Percentiles rank a stretch among this genome's conserved stretches.
These are phyloP conservation scores for Hemibagrus wyckioides DNA, from an alignment of 2,113 vertebrate species.

Conservation along the genomic window DNA sequence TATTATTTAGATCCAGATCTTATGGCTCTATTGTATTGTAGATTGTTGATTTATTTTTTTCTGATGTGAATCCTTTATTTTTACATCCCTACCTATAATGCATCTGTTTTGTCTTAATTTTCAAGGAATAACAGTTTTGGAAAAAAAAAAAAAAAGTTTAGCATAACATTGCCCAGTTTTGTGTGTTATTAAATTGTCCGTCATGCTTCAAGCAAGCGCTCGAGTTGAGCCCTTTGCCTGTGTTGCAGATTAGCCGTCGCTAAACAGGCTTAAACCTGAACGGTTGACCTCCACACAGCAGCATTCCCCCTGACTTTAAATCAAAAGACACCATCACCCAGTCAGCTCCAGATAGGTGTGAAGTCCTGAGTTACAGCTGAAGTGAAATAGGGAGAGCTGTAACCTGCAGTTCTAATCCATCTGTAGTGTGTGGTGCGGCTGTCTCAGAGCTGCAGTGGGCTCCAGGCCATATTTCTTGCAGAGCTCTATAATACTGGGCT, in stretches of 20 bases:
- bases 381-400: not conserved
- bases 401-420: constrained; percentile 17
- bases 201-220: constrained; percentile 4
- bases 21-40: not conserved
- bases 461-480: constrained; percentile 36
- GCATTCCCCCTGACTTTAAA: not conserved
- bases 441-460: constrained; percentile 23
- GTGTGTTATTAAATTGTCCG: not conserved
- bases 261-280: constrained; percentile 21
- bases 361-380: not conserved
- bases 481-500: constrained; percentile 33
- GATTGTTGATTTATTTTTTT: not conserved
- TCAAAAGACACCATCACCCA: not conserved
- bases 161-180: not conserved
- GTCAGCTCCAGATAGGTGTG: not conserved
- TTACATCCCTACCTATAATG: not conserved
- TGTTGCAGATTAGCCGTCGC: constrained; percentile 7
- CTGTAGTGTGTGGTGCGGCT: not conserved
- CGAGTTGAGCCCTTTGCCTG: not conserved
- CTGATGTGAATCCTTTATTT: not conserved
- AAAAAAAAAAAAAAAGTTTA: not conserved
- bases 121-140: not conserved
- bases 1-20: not conserved
- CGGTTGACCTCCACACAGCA: not conserved
- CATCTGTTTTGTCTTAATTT: not conserved